Conservation (phyloP, 2,888 invertebrate species). For the Salticus scenicus region DNA sequence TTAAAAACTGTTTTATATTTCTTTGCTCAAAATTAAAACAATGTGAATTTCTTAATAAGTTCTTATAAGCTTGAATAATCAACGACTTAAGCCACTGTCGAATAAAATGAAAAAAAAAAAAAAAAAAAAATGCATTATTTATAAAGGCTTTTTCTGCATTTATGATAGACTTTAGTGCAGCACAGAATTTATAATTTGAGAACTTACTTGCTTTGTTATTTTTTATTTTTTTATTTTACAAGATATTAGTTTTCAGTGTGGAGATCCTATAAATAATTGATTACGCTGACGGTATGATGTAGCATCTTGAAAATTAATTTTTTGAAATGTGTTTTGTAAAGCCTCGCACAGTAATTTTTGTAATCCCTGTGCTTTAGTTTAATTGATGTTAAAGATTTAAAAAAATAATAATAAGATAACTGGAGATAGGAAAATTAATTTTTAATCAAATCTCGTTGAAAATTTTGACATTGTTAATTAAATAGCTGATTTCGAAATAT, state of each 20-base stretch:
- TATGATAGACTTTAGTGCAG: background rate
- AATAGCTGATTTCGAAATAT: no score
- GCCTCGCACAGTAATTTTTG: background rate
- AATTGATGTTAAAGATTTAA: no score
- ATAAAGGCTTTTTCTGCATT: background rate
- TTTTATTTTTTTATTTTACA: no score
- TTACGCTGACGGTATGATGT: background rate
- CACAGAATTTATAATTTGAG: background rate
- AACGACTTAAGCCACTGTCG: background rate
- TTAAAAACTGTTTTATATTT: constrained; percentile 29
- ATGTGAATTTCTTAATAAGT: constrained; percentile 19
- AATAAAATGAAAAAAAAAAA: background rate
- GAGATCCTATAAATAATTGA: background rate
- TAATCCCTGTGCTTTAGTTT: no score
- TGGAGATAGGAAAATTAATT: no score
- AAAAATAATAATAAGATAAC: no score
- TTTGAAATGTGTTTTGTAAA: background rate
- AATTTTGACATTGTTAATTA: no score
- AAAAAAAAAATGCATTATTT: background rate
- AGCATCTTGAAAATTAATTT: background rate
- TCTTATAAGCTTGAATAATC: constrained; percentile 33
- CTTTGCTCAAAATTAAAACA: constrained; percentile 18
- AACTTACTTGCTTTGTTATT: background rate
- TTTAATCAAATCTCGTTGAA: no score
- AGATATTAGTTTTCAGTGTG: background rate